Percentiles rank a stretch among this genome's conserved stretches.
phyloP scores from a whole-genome alignment of 1,140 invertebrate genomes.

The Himalopsyche phryganea region DNA sequence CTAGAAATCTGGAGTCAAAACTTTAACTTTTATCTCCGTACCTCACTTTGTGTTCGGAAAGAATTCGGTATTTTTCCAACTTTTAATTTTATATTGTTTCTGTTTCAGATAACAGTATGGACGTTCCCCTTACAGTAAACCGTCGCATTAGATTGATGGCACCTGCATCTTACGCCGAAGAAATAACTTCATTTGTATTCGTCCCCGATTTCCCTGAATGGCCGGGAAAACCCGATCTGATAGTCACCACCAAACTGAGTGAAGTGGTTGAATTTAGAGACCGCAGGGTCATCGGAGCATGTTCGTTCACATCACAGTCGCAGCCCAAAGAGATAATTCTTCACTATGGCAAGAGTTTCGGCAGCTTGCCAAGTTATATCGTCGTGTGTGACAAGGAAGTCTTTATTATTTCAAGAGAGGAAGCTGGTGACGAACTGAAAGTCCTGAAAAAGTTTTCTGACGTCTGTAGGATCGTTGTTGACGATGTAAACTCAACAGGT shows the following conservation, averaged over 20 bases:
- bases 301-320: neutral
- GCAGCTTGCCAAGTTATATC: conserved; percentile 1
- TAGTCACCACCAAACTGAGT: conserved; percentile 16
- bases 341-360: conserved; percentile 3
- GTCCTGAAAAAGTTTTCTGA: conserved; percentile 13
- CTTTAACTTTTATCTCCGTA: too few relatives aligned
- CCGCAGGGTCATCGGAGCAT: conserved; percentile 7
- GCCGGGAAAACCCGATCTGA: conserved; percentile 10
- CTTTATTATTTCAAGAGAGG: conserved; percentile 10
- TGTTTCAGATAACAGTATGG: conserved; percentile 16
- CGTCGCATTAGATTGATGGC: conserved; percentile 1
- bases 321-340: conserved; percentile 6
- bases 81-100: too few relatives aligned
- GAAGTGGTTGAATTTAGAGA: conserved; percentile 24
- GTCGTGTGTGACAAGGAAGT: conserved; percentile 10
- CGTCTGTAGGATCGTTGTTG: conserved; percentile 14
- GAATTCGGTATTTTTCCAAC: too few relatives aligned
- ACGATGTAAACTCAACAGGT: conserved; percentile 5
- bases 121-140: conserved; percentile 6
- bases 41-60: too few relatives aligned
- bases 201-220: conserved; percentile 8
- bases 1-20: too few relatives aligned
- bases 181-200: conserved; percentile 18
- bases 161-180: conserved; percentile 12
- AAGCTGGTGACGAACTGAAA: conserved; percentile 6